phyloP scores from a whole-genome alignment of 2,113 vertebrate genomes.

The Nipponia nippon region DNA sequence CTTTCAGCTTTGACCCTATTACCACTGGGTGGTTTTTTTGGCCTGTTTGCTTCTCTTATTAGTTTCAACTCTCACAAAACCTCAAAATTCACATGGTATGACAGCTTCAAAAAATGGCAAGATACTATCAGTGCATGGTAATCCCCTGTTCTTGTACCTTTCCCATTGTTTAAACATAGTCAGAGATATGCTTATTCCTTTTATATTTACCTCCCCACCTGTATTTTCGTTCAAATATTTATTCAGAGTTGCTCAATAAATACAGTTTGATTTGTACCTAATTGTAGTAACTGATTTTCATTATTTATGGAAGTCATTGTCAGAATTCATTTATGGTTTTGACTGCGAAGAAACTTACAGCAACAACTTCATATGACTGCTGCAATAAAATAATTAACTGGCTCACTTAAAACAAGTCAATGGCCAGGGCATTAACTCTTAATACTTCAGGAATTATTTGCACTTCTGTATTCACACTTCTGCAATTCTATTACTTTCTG shows the following conservation, averaged over 20 bases:
- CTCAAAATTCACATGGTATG: not conserved
- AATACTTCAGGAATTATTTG: conserved; percentile 32
- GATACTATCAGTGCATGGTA: not conserved
- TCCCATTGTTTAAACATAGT: not conserved
- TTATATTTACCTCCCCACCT: not conserved
- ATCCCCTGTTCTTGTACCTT: not conserved
- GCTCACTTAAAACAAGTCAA: conserved; percentile 12
- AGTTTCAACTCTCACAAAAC: not conserved
- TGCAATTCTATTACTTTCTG: not conserved
- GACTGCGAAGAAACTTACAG: conserved; percentile 30
- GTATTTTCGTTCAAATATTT: conserved; percentile 33
- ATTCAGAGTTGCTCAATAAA: conserved; percentile 48
- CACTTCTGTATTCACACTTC: not conserved
- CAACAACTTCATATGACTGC: conserved; percentile 23
- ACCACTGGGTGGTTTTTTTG: not conserved
- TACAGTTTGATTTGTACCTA: conserved; percentile 67
- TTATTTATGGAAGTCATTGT: conserved; percentile 67
- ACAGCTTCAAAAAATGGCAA: not conserved
- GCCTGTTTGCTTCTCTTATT: not conserved
- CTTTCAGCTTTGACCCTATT: not conserved
- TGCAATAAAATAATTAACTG: conserved; percentile 63
- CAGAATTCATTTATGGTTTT: conserved; percentile 65
- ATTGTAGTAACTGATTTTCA: conserved; percentile 63
- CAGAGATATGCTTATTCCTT: not conserved
- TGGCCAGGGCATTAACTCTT: not conserved